A percentile compares a stretch with the other conserved stretches of the same genome.
These are phyloP conservation scores for Prosopocoilus inquinatus DNA, from an alignment of 2,888 invertebrate genomes.

Conservation along the genomic window DNA sequence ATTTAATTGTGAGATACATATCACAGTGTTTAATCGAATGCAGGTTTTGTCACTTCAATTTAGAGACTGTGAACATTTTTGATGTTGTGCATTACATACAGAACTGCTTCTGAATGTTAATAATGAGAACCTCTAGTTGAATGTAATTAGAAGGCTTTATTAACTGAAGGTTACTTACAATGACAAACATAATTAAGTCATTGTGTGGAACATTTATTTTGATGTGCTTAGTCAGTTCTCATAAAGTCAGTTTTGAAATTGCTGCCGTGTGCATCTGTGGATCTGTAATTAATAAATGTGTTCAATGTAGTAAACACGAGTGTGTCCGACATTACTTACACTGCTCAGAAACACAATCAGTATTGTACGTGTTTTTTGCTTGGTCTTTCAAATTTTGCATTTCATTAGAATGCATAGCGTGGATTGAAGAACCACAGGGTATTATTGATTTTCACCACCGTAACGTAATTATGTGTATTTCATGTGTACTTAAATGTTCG, in stretches of 20 bases:
- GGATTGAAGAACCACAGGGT: slow-evolving; percentile 4
- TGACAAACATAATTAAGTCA: neutral
- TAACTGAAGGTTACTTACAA: too few species aligned
- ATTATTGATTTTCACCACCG: neutral
- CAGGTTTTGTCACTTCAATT: too few species aligned
- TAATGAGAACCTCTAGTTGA: too few species aligned
- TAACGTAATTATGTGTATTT: neutral
- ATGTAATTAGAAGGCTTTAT: too few species aligned
- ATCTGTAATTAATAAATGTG: slow-evolving; percentile 19
- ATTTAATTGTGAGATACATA: too few species aligned
- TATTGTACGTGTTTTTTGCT: slow-evolving; percentile 12
- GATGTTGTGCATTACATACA: too few species aligned
- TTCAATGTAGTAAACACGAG: slow-evolving; percentile 11
- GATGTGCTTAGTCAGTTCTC: too few species aligned
- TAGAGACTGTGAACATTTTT: too few species aligned
- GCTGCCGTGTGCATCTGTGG: slow-evolving; percentile 5
- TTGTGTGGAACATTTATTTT: neutral
- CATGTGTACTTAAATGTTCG: neutral
- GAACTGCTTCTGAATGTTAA: too few species aligned
- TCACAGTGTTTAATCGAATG: too few species aligned
- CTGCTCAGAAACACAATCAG: slow-evolving; percentile 16
- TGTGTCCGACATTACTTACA: slow-evolving; percentile 4
- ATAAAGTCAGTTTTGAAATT: neutral
- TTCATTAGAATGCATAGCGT: neutral
- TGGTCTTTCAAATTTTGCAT: slow-evolving; percentile 2